Conservation (phyloP, 35 echinoderm and acorn worm genomes). For the Stichopus chloronotus region DNA sequence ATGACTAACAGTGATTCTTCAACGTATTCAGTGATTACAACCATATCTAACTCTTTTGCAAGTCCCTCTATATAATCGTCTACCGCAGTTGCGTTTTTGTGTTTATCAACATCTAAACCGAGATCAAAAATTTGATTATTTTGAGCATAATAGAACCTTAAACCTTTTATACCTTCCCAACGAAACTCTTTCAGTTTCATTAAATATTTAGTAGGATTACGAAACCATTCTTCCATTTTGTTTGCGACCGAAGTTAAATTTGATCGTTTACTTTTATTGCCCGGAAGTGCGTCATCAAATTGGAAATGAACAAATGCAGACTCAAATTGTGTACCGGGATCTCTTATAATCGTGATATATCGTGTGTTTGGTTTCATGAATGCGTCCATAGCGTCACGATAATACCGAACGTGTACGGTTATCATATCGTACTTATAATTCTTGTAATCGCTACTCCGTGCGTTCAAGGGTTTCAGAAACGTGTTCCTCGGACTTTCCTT, state of each 20-base stretch:
- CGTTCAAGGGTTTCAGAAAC: slow-evolving; percentile 73
- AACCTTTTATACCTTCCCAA: slow-evolving; percentile 34
- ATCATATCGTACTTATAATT: slow-evolving; percentile 81
- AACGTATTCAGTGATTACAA: slow-evolving; percentile 66
- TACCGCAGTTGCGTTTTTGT: slow-evolving; percentile 38
- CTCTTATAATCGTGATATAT: slow-evolving; percentile 87
- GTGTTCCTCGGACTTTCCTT: slow-evolving; percentile 2
- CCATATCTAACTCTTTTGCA: slow-evolving; percentile 52
- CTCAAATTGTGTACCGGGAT: slow-evolving; percentile 82
- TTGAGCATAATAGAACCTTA: slow-evolving; percentile 37
- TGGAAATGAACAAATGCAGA: slow-evolving; percentile 81
- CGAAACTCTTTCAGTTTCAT: slow-evolving; percentile 20
- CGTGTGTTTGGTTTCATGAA: slow-evolving; percentile 75
- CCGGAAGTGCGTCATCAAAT: slow-evolving; percentile 58
- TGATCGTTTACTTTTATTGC: neutral
- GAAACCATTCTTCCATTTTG: slow-evolving; percentile 38
- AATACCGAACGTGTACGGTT: slow-evolving; percentile 76
- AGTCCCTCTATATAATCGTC: slow-evolving; percentile 35
- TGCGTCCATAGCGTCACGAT: slow-evolving; percentile 58
- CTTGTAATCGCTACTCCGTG: slow-evolving; percentile 8
- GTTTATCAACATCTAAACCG: slow-evolving; percentile 46
- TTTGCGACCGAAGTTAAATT: neutral
- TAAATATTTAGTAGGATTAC: slow-evolving; percentile 7
- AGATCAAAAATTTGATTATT: slow-evolving; percentile 57
- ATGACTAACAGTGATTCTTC: slow-evolving; percentile 69